A percentile compares a stretch with the other conserved stretches of the same genome.
These are phyloP conservation scores for Cantharis rufa DNA, from an alignment of 2,888 invertebrate genomes.

Conservation along the genomic window DNA sequence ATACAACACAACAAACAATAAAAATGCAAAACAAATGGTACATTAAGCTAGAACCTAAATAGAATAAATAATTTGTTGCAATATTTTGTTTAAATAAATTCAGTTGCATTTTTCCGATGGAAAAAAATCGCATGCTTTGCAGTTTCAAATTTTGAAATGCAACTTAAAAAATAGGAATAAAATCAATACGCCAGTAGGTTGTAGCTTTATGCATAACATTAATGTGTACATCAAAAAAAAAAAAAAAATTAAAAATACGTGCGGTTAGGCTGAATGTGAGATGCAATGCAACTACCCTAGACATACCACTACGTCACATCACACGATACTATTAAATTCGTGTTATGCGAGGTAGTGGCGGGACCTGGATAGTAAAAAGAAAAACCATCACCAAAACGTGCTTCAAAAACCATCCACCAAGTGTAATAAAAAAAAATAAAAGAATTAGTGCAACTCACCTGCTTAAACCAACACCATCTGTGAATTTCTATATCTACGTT, in stretches of 20 bases:
- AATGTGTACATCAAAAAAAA: neutral
- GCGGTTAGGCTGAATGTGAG: slow-evolving; percentile 21
- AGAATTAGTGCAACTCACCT: neutral
- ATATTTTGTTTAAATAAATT: too few species aligned
- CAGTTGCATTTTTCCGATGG: too few species aligned
- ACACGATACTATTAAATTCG: slow-evolving; percentile 47
- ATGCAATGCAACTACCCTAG: slow-evolving; percentile 47
- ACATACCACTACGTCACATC: slow-evolving; percentile 57
- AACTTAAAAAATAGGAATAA: too few species aligned
- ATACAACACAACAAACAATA: neutral
- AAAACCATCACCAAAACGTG: slow-evolving; percentile 28
- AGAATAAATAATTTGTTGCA: too few species aligned
- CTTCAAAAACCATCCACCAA: slow-evolving; percentile 24
- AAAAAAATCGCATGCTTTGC: too few species aligned
- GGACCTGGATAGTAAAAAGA: slow-evolving; percentile 44
- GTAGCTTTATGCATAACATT: neutral
- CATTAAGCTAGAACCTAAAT: neutral
- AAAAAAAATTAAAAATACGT: neutral
- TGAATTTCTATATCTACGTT: neutral
- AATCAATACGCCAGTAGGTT: too few species aligned
- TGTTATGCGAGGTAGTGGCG: slow-evolving; percentile 52
- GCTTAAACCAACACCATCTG: neutral
- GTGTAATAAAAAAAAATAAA: slow-evolving; percentile 17
- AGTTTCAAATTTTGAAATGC: too few species aligned
- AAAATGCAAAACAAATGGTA: neutral